These are phyloP conservation scores for Pristionchus exspectatus DNA, from an alignment of 2,888 invertebrate genomes.

Conservation along the genomic window DNA sequence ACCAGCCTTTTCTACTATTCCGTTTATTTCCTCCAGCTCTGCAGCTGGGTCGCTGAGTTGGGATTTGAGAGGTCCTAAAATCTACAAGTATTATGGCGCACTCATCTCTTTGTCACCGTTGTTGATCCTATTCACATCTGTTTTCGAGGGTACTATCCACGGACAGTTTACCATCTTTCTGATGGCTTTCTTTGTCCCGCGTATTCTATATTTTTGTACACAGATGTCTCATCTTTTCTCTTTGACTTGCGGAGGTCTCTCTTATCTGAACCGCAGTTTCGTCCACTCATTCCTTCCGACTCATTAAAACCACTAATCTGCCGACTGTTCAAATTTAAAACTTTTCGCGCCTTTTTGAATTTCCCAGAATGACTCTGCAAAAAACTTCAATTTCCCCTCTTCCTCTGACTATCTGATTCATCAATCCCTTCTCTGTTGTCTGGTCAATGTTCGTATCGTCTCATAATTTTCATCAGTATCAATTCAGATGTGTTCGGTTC, in stretches of 20 bases:
- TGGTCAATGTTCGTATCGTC: not conserved
- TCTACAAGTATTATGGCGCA: not conserved
- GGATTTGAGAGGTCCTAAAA: not conserved
- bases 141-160: not conserved
- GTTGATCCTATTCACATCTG: not conserved
- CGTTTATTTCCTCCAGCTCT: not conserved
- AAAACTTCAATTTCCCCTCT: not conserved
- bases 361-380: not conserved
- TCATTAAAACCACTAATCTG: too few species aligned
- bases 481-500: constrained; percentile 38
- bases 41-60: not conserved
- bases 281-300: too few species aligned
- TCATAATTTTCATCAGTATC: too few species aligned
- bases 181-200: constrained; percentile 10
- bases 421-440: not conserved
- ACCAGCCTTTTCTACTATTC: not conserved
- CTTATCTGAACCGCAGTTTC: not conserved
- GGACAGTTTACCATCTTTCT: constrained; percentile 8
- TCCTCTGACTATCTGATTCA: not conserved
- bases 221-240: constrained; percentile 19
- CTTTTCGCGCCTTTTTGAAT: not conserved
- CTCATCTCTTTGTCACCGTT: constrained; percentile 12
- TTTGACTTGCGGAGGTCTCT: not conserved
- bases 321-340: too few species aligned
- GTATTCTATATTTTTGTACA: not conserved